Percentiles rank a stretch among this genome's conserved stretches.
phyloP scores from a whole-genome alignment of 2,888 invertebrate genomes.

The Odontocerum albicorne region DNA sequence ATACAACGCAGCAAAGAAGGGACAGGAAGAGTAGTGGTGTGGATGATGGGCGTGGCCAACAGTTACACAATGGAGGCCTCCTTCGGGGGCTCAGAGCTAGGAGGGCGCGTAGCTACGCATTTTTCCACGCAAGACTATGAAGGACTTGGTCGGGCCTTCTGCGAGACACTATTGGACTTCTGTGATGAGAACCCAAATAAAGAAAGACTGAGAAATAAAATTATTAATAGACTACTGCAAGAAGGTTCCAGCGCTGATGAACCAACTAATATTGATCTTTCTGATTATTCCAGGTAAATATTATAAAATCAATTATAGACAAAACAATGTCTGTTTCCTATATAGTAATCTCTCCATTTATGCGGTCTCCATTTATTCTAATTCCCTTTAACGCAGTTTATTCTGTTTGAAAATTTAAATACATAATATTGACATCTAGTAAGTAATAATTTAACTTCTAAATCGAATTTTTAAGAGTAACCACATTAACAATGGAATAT shows the following conservation, averaged over 20 bases:
- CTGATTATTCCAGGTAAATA: conserved; percentile 82
- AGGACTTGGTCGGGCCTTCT: conserved; percentile 85
- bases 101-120: conserved; percentile 80
- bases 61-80: conserved; percentile 97
- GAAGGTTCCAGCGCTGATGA: conserved; percentile 89
- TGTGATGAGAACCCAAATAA: conserved; percentile 85
- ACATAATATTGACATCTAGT: no score
- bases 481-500: no score
- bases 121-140: conserved; percentile 70
- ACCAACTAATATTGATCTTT: conserved; percentile 81
- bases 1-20: conserved; percentile 94
- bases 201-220: conserved; percentile 78
- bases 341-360: no score
- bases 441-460: no score
- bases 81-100: conserved; percentile 86
- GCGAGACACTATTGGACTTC: conserved; percentile 90
- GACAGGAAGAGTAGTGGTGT: conserved; percentile 90
- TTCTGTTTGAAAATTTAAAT: no score
- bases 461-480: no score
- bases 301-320: no score
- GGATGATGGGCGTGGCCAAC: conserved; percentile 93
- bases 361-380: no score
- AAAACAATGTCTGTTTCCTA: no score
- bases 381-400: no score
- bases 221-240: conserved; percentile 74